Conservation (phyloP, 1,140 invertebrate genomes). For the Pristionchus pacificus region DNA sequence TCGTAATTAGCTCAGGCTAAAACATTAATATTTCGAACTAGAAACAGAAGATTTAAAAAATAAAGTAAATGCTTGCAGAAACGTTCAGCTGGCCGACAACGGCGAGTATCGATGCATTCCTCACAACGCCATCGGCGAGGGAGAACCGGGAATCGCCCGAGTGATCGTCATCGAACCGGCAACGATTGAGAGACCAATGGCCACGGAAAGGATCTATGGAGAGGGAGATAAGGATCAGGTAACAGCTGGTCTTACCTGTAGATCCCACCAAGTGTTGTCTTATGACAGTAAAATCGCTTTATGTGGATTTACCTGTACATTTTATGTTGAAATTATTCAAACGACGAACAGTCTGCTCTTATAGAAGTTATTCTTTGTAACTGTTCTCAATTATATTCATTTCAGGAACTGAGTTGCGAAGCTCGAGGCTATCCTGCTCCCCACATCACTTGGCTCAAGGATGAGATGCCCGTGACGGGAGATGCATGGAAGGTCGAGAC, state of each 20-base stretch:
- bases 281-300: no score
- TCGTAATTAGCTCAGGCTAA: no score
- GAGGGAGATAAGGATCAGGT: constrained; percentile 17
- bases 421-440: constrained; percentile 31
- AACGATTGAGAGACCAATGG: constrained; percentile 12
- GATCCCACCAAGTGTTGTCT: background rate
- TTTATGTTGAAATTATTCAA: no score
- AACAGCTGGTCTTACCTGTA: background rate
- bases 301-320: no score
- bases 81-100: constrained; percentile 32
- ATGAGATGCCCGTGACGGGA: constrained; percentile 13
- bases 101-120: constrained; percentile 24
- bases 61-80: constrained; percentile 1
- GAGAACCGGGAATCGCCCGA: constrained; percentile 10
- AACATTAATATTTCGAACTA: no score
- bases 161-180: constrained; percentile 28
- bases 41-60: no score
- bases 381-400: no score
- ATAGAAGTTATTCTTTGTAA: no score
- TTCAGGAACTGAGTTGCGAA: constrained; percentile 23
- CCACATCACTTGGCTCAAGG: constrained; percentile 20
- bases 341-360: no score
- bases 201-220: constrained; percentile 20
- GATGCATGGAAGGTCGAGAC: constrained; percentile 10
- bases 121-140: constrained; percentile 26